Percentiles rank a stretch among this genome's conserved stretches.
Conservation (phyloP, 2,113 vertebrate genomes). For the Oceanites oceanicus region DNA sequence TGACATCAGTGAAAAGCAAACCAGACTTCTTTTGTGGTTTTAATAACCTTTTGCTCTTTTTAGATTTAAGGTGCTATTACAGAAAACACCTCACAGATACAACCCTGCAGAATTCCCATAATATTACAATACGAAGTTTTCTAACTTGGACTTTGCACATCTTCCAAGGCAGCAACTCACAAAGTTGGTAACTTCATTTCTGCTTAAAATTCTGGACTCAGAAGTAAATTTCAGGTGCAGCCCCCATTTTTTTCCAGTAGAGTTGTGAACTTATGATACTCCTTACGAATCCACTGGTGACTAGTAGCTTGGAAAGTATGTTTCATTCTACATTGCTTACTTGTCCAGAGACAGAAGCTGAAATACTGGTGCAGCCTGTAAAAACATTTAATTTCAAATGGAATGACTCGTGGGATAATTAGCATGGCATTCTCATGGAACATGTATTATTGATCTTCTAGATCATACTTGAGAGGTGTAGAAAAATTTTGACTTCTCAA, state of each 20-base stretch:
- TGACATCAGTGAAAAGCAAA: background rate
- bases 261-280: background rate
- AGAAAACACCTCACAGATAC: background rate
- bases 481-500: background rate
- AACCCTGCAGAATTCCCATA: background rate
- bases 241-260: background rate
- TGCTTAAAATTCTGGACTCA: background rate
- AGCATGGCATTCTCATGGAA: background rate
- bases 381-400: background rate
- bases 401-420: background rate
- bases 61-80: background rate
- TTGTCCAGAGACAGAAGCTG: background rate
- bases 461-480: background rate
- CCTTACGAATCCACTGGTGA: background rate
- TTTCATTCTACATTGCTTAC: background rate
- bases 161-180: background rate
- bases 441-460: rapidly evolving
- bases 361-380: background rate
- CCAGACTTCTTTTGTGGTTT: background rate
- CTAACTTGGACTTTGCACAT: background rate
- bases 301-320: background rate
- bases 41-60: background rate
- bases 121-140: background rate
- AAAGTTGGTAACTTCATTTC: background rate
- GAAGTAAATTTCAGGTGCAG: background rate